Evolutionary conservation across 2,113 vertebrate species (phyloP), one percentile per base, ranked within the genome.

Genomic region (Sinocyclocheilus grahami): DNA sequence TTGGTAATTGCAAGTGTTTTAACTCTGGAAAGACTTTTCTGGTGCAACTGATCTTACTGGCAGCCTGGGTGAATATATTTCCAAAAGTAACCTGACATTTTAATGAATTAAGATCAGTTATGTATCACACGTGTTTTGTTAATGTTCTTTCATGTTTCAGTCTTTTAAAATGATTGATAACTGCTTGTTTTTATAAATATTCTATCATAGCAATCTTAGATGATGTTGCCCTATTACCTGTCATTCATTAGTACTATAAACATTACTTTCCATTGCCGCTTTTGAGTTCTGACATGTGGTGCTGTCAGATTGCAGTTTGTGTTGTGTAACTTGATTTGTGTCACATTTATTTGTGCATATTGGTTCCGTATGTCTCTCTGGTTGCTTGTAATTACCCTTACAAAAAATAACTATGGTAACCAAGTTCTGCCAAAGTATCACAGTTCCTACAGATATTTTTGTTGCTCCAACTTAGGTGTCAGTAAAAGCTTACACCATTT

Each of bases 291-390:
- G 37, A 22, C 71, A 74, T 74, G 71, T 42, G 71, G 37, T 42
- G 71, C 71, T 74, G 71, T 74, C 71, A 74, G 37, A 74, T 13
- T 42, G 71, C 37, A 74, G 71, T 42, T 74, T 74, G 69, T 39
- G 69, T 39, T 71, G 69, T 72, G 69, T 18, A 74, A 11, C 30
- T 42, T 74, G 20, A 74, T 74, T 74, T 42, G 37, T 72, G 71
- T 74, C 37, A 42, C 10, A 74, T n/a, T 74, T 74, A 42, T 74
- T 74, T 42, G 71, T 4, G 11, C 71, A 74, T 74, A 42, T 42
- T 74, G 71, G 37, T 42, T 74, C 71, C 10, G 20, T 74, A 42
- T 74, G 71, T 74, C 37, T 72, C 69, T 42, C 71, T 42, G 71
- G 20, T 42, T 74, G 71, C 71, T 37, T 74, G 37, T 74, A 74